These are phyloP conservation scores for Apamea sordens DNA, from an alignment of 2,888 invertebrate genomes.

Conservation along the genomic window DNA sequence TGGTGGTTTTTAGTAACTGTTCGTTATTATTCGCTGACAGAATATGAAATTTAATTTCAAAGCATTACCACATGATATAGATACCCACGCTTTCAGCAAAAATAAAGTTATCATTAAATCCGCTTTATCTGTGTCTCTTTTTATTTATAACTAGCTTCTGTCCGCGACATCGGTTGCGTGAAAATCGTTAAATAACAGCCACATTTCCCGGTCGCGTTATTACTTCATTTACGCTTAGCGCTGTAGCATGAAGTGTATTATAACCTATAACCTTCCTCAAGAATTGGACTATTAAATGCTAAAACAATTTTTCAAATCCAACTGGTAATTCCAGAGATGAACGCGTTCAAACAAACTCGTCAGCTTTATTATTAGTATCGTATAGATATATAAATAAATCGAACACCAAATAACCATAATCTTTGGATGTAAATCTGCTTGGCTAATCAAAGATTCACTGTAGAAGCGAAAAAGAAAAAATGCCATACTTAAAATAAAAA, in stretches of 20 bases:
- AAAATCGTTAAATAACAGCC: background rate
- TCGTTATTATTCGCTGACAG: background rate
- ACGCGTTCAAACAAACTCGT: background rate
- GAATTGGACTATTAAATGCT: background rate
- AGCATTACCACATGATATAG: background rate
- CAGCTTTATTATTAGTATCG: background rate
- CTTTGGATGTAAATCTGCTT: background rate
- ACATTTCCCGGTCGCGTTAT: background rate
- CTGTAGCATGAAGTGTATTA: too few relatives aligned
- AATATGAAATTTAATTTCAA: slow-evolving; percentile 11
- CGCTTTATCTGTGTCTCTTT: background rate
- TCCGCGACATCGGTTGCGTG: too few relatives aligned
- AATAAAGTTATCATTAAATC: background rate
- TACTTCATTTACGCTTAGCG: background rate
- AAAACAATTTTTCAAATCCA: background rate
- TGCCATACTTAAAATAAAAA: too few relatives aligned
- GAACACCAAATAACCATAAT: background rate
- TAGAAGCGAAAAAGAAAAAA: background rate
- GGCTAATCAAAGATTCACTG: background rate
- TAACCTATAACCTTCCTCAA: background rate
- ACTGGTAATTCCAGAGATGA: background rate
- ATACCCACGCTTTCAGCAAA: background rate
- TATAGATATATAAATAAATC: background rate
- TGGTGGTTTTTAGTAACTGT: slow-evolving; percentile 4
- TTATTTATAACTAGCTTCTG: background rate